Conservation (phyloP, 2,113 vertebrate genomes). For the Arizona elegans region DNA sequence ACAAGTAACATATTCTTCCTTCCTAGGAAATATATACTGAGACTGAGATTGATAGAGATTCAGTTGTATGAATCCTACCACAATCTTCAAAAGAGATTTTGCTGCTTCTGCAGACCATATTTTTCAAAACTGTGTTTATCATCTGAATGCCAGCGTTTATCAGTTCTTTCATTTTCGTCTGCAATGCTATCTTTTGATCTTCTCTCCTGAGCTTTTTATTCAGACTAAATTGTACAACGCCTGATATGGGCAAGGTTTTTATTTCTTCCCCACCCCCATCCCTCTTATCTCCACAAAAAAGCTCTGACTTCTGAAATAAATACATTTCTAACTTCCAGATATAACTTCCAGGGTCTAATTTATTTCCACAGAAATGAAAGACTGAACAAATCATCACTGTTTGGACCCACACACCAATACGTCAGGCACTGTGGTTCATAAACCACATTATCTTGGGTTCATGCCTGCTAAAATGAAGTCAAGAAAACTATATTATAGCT, state of each 20-base stretch:
- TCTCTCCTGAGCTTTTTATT: background rate
- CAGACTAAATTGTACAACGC: background rate
- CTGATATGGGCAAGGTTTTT: background rate
- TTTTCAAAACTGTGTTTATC: background rate
- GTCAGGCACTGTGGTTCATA: background rate
- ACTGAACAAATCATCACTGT: background rate
- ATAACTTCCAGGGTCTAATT: background rate
- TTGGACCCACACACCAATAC: background rate
- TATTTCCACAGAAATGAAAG: background rate
- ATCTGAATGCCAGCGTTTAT: background rate
- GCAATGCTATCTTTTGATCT: constrained; percentile 12
- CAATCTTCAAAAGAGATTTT: background rate
- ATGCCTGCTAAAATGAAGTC: background rate
- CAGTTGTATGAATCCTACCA: background rate
- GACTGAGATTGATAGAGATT: constrained; percentile 13
- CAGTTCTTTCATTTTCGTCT: background rate
- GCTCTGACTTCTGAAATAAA: background rate
- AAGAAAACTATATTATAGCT: background rate
- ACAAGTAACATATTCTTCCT: background rate
- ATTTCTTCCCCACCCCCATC: no score
- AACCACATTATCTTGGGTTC: background rate
- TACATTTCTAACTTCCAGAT: background rate
- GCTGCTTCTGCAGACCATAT: background rate
- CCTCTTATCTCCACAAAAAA: background rate
- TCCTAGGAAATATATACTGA: background rate